Base-by-base conservation (phyloP, 2,888 invertebrate species). In the Cartodere bifasciata region DNA sequence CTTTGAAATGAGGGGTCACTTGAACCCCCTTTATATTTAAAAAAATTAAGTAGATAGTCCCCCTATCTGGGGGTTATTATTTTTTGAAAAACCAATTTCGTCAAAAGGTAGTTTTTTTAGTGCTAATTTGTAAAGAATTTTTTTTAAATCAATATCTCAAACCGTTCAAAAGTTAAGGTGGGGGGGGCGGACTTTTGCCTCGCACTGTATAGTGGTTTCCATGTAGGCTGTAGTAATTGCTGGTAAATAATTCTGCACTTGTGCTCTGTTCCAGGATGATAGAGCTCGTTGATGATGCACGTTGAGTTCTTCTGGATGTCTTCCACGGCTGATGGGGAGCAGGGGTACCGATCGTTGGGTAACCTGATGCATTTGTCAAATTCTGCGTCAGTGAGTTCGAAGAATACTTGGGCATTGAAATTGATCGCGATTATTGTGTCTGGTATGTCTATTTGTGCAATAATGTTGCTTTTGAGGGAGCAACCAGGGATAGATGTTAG, bases 371-470 rank as follows among this genome's bases (percentile, higher is more conserved):
- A 20, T 5, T 24, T 4, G 3, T 14, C 7, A 2, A 28, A 22
- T 16, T 32, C 28, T 16, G 23, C 13, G 7, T 28, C n/a, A 1
- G 4, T 10, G 4, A 29, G 12, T 7, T 23, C 6, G 13, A 33
- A 33, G 16, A 28, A 33, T 2, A 11, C 10, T 24, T 29, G 33
- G 4, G 16, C n/a, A 23, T 33, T 22, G 15, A 28, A 33, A 16
- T 33, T 29, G n/a, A 33, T 12, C 1, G 23, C 33, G 4, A 33
- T 3, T 2, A 29, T 5, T 5, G 23, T 24, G 13, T 5, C 28
- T 32, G 28, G 20, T 5, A 20, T 9, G 12, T 28, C 32, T 7
- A 28, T 4, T n/a, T 13, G 13, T 23, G 16, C 22, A 14, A 22
- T 28, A 2, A 4, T 27, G 10, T 13, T 9, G 7, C 14, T 13